These are phyloP conservation scores for Sphyrna mokarran DNA, from an alignment of 2,113 vertebrate species.

Conservation along the genomic window DNA sequence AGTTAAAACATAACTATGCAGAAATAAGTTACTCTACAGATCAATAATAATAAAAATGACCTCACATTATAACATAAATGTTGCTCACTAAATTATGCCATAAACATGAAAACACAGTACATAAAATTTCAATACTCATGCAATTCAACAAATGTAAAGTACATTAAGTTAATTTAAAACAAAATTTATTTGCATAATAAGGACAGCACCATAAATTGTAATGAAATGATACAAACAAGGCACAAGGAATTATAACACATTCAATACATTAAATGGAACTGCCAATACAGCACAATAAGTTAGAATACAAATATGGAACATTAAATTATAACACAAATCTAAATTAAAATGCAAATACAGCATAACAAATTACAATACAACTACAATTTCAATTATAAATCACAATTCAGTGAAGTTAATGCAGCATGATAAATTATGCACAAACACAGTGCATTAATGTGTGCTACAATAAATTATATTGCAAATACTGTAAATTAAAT, in stretches of 20 bases:
- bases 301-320: background rate
- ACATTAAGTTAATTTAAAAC: slow-evolving; percentile 5
- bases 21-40: background rate
- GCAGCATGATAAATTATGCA: background rate
- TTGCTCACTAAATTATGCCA: background rate
- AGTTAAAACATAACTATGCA: background rate
- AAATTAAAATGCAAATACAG: slow-evolving; percentile 20
- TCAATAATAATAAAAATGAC: background rate
- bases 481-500: background rate
- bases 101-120: background rate
- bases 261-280: background rate
- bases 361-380: background rate
- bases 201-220: background rate
- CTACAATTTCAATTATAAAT: background rate
- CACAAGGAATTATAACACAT: background rate
- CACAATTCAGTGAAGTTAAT: background rate
- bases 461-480: background rate
- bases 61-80: background rate
- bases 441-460: background rate
- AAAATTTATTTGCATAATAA: background rate
- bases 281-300: background rate
- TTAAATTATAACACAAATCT: background rate
- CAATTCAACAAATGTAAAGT: background rate
- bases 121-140: background rate
- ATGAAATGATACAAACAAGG: background rate